Conservation (phyloP, 2,797 vertebrate species). For the Carduelis carduelis region DNA sequence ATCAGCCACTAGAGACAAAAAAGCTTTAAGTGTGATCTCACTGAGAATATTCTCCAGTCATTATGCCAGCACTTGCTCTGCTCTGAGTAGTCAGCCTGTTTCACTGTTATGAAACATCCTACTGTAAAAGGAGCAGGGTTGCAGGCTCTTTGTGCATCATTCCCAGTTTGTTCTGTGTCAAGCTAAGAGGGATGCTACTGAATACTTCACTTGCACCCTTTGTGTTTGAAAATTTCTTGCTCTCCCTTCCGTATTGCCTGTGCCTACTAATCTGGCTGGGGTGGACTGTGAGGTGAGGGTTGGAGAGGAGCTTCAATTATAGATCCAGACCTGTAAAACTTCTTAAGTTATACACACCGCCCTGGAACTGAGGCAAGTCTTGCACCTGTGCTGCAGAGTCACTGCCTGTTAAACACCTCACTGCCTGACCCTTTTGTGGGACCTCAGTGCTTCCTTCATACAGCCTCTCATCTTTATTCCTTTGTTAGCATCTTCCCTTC, state of each 20-base stretch:
- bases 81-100: neutral
- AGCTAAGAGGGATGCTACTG: neutral
- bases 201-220: neutral
- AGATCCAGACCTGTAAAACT: neutral
- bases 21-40: neutral
- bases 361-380: neutral
- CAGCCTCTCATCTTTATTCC: neutral
- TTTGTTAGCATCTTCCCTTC: neutral
- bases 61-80: fast-evolving
- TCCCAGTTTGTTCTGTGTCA: neutral
- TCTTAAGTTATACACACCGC: fast-evolving
- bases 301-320: neutral
- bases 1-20: neutral
- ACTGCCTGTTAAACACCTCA: neutral
- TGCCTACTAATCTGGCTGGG: neutral
- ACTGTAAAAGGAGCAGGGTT: neutral
- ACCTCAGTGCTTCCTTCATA: neutral
- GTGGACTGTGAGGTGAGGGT: neutral
- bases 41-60: neutral
- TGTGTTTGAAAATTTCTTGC: neutral
- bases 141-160: neutral
- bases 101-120: neutral
- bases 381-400: neutral
- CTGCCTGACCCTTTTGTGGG: neutral
- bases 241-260: neutral